Base-by-base conservation (phyloP, 2,797 vertebrate species). In the Cottoperca gobio region DNA sequence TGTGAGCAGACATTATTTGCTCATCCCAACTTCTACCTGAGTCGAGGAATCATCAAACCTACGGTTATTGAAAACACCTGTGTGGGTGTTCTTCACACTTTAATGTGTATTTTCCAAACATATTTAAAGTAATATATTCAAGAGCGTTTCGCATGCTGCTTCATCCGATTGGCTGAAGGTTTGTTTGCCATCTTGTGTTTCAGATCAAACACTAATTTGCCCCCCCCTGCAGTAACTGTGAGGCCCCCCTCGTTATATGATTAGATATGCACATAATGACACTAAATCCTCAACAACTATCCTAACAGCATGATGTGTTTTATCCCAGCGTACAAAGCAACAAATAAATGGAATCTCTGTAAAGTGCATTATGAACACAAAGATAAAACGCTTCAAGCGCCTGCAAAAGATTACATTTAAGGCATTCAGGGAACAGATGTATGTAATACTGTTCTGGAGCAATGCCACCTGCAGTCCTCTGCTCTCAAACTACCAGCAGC, bases 361-460 rank as follows among this genome's bases (percentile, higher is more conserved):
- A 67, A 71, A 80, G 46, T 31, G n/a, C 24, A 49, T 79, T 74
- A 80, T 73, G 64, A 80, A 19, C 57, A 21, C 59, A 2, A 31
- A 82, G 83, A 82, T 83, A 71, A 75, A 85, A 73, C 23, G 65
- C 73, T 58, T 55, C 35, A 50, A 76, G 60, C 58, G 72, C 39
- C 55, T 59, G 24, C 21, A n/a, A 66, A 73, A 73, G 58, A 80
- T 81, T 76, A 43, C 21, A 82, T 78, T 69, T 59, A 39, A 53
- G 74, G 46, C 58, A 54, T 28, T 55, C 21, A 17, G 61, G 49
- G 50, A 72, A 82, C 46, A 57, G 82, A 78, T 72, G 82, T 64
- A 62, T 65, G 57, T 50, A 49, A 62, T 67, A 48, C 23, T 59
- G 52, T 12, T 83, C 64, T 58, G 57, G 43, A 70, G 67, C 23